Base-by-base conservation (phyloP, 2,797 vertebrate species). In the Myotis daubentonii region DNA sequence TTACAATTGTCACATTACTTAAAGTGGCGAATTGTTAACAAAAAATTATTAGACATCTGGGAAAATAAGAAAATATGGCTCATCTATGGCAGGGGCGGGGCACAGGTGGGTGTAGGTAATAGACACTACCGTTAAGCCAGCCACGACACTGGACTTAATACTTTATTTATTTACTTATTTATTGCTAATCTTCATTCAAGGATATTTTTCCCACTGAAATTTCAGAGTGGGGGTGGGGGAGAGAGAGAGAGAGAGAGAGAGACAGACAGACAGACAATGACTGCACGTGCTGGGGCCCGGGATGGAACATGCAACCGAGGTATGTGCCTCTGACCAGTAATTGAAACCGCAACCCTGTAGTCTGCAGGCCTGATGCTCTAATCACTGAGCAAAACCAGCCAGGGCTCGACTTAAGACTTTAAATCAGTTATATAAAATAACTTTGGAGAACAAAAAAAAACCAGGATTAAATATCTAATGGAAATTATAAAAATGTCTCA, bases 371-470 rank as follows among this genome's bases (percentile, higher is more conserved):
- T 57, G 22, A 57, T 57, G 55, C 22, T 55, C 55, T 55, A 55
- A 55, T 55, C 22, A 55, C 53, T 55, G 8, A 23, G 53, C 53
- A 55, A 55, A 55, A 55, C 53, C 53, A 55, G 22, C 22, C 53
- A 55, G 53, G 53, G 53, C 53, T 44, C 20, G 19, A 66, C 11
- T 93, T 81, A 60, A 57, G 70, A 89, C 38, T 87, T 79, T 12
- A 72, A 66, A 68, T 57, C 33, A 76, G 60, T 1, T 78, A 83
- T 79, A 93, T 87, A 23, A 90, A 93, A 25, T 79, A 72, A 51
- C 19, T 53, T 74, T 6, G 28, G 30, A 93, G 41, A 93, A 84
- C 12, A 87, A 87, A 60, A 87, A 60, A 38, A 91, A 95, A 84
- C 5, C 20, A 83, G 6, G 20, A 28, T 25, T 84, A 44, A 80